Conservation (phyloP, 2,113 vertebrate species). For the Psettodes erumei region DNA sequence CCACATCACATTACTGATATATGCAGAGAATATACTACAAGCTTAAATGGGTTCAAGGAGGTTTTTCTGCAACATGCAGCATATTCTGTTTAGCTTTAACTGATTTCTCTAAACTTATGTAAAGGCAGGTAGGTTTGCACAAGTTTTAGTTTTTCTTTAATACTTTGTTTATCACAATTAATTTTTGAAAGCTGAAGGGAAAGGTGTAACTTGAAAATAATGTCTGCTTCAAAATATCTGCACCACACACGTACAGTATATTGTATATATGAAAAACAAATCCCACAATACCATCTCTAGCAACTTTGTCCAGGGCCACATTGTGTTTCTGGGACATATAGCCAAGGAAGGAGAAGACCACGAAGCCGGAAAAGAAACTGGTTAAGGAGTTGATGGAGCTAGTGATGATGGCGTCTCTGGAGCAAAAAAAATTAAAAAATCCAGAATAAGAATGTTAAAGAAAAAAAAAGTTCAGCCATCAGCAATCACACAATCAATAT, state of each 20-base stretch:
- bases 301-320: conserved; percentile 89
- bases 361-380: conserved; percentile 93
- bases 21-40: neutral
- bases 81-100: too few relatives aligned
- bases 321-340: conserved; percentile 92
- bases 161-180: too few relatives aligned
- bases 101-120: too few relatives aligned
- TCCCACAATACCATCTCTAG: conserved; percentile 87
- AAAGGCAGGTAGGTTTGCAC: too few relatives aligned
- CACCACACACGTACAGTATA: neutral
- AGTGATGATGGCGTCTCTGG: conserved; percentile 91
- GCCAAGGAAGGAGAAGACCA: conserved; percentile 93
- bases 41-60: too few relatives aligned
- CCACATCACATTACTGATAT: neutral
- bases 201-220: neutral
- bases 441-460: neutral
- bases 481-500: conserved; percentile 6
- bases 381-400: conserved; percentile 93
- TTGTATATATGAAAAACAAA: neutral
- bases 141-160: too few relatives aligned
- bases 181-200: too few relatives aligned
- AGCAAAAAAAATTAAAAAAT: conserved; percentile 19
- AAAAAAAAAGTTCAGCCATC: conserved; percentile 1
- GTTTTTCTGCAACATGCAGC: too few relatives aligned
- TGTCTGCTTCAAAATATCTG: neutral